Base-by-base conservation (phyloP, 2,797 vertebrate species). In the Artibeus jamaicensis region DNA sequence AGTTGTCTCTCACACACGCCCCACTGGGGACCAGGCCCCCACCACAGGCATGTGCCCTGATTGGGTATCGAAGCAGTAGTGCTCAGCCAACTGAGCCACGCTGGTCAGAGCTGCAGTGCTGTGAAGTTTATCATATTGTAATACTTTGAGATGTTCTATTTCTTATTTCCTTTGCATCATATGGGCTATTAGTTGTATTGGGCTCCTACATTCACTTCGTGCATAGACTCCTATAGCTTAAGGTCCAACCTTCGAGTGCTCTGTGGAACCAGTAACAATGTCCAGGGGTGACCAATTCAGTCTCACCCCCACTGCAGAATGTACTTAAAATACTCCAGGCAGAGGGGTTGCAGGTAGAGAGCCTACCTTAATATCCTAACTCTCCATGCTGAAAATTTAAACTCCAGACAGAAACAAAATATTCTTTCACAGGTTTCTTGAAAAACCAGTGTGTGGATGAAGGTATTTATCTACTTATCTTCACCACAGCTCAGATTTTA, bases 321-420 rank as follows among this genome's bases (percentile, higher is more conserved):
- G 73, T 85, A 82, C 26, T 12, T 32, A 65, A 91, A 68, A 70
- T 67, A 85, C 93, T 59, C 14, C 16, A 5, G 44, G 86, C 29
- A 86, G 3, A 78, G 32, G 19, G n/a, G 32, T 2, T n/a, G 26
- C 44, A 50, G 37, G 3, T 42, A 26, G 50, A 39, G 19, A 46
- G 5, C 6, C 37, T 32, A n/a, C 21, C 29, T 9, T 59, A 26
- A 57, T 85, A 84, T 2, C 24, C 0, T 71, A 57, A 88, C 44
- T 86, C 42, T 86, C n/a, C 88, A 83, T 76, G 57, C 70, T 89
- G 67, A 90, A 82, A 83, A 57, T n/a, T 39, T 91, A 62, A 94
- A 48, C n/a, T 55, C 18, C 10, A 22, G 11, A 46, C 37, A 85
- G 42, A 29, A 86, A 46, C 16, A 34, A 86, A 76, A n/a, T 79